phyloP scores from a whole-genome alignment of 30 jellyfish, hydroid and myxozoan genomes.

The Catostylus mosaicus region DNA sequence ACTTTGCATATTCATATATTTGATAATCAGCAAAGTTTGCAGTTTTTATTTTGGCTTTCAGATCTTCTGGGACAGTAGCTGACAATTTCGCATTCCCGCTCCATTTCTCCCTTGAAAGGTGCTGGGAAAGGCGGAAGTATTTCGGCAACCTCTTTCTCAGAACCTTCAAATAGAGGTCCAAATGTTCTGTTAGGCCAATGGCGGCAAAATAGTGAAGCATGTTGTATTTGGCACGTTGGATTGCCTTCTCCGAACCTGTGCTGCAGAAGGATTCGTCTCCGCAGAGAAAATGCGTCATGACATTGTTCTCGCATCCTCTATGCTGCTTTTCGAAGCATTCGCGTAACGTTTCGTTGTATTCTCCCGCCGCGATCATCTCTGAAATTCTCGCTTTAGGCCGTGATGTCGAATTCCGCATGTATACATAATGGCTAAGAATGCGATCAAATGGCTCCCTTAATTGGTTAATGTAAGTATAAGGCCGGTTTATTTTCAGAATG shows the following conservation, averaged over 20 bases:
- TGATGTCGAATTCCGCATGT: constrained; percentile 71
- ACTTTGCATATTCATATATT: constrained; percentile 73
- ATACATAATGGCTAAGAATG: constrained; percentile 73
- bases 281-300: constrained; percentile 89
- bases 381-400: constrained; percentile 72
- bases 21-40: constrained; percentile 85
- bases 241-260: constrained; percentile 77
- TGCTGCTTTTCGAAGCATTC: constrained; percentile 83
- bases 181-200: constrained; percentile 73
- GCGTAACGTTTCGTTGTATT: constrained; percentile 73
- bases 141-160: constrained; percentile 71
- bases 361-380: constrained; percentile 77
- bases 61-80: constrained; percentile 1
- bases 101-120: constrained; percentile 21
- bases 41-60: constrained; percentile 18
- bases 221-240: constrained; percentile 71
- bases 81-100: neutral
- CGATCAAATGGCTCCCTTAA: constrained; percentile 89
- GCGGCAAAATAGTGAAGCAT: constrained; percentile 78
- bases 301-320: constrained; percentile 92
- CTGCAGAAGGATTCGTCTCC: constrained; percentile 70
- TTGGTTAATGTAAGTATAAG: constrained; percentile 82
- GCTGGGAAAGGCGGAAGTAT: constrained; percentile 50
- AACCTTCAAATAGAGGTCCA: constrained; percentile 59
- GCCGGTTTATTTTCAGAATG: constrained; percentile 22